A percentile compares a stretch with the other conserved stretches of the same genome.
Evolutionary conservation across 2,888 invertebrate genomes (phyloP).

Genomic region (Standfussiana lucernea): DNA sequence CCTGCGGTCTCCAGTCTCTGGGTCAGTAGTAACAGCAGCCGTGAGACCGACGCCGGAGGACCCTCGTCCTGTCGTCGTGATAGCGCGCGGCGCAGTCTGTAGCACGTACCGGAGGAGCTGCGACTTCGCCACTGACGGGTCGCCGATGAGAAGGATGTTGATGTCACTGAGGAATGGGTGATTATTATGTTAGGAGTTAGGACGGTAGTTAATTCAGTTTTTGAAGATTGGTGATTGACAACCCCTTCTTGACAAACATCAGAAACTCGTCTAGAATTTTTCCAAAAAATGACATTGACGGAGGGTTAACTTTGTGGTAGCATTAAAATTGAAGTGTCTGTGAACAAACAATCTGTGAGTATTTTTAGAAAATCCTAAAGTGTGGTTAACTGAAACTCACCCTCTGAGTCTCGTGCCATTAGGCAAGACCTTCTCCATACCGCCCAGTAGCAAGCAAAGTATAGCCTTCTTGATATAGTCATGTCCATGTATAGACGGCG

Average conservation of each 20-base stretch:
- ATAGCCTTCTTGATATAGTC: slow-evolving; percentile 99
- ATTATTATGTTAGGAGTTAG: too few species aligned
- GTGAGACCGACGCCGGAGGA: slow-evolving; percentile 99
- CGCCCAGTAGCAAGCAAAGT: slow-evolving; percentile 97
- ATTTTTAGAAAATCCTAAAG: too few species aligned
- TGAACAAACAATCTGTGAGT: too few species aligned
- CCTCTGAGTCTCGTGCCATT: slow-evolving; percentile 98
- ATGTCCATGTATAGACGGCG: slow-evolving; percentile 99
- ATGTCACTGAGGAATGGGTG: slow-evolving; percentile 90
- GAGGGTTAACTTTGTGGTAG: too few species aligned
- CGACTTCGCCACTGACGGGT: slow-evolving; percentile 99
- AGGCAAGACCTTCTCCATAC: slow-evolving; percentile 97
- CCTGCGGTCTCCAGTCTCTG: slow-evolving; percentile 96
- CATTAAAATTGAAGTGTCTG: too few species aligned
- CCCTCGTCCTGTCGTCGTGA: slow-evolving; percentile 99
- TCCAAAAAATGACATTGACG: too few species aligned
- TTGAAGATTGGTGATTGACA: too few species aligned
- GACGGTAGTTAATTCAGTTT: background rate
- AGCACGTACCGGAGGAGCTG: slow-evolving; percentile 98
- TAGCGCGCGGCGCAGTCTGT: slow-evolving; percentile 98
- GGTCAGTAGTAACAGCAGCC: slow-evolving; percentile 99
- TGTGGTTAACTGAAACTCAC: too few species aligned
- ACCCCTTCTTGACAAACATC: too few species aligned
- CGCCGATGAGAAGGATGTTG: slow-evolving; percentile 98
- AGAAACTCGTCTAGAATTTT: too few species aligned